Percentiles rank a stretch among this genome's conserved stretches.
Conservation (phyloP, 2,797 vertebrate genomes). For the Fringilla coelebs region DNA sequence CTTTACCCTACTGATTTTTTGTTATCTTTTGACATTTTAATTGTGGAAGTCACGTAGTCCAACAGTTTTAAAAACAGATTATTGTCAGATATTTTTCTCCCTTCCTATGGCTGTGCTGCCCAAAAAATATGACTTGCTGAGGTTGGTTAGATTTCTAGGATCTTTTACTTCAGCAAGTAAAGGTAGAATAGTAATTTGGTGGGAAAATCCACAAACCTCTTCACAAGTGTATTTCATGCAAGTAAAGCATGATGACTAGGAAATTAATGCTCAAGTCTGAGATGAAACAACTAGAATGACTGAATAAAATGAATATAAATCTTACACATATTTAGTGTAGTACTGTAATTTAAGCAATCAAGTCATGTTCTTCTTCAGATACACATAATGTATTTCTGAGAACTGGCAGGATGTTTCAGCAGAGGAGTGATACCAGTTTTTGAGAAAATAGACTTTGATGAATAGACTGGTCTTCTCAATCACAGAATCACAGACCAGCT, state of each 20-base stretch:
- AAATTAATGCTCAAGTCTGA: neutral
- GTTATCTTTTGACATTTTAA: neutral
- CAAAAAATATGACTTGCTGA: neutral
- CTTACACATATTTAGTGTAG: neutral
- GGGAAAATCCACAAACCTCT: neutral
- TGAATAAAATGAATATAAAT: neutral
- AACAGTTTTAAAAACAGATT: neutral
- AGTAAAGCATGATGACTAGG: neutral
- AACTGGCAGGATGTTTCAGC: neutral
- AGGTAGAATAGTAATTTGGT: neutral
- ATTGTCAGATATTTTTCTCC: neutral
- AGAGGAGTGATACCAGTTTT: neutral
- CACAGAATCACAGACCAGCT: neutral
- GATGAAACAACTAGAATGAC: neutral
- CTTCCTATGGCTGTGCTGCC: neutral
- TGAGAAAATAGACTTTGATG: neutral
- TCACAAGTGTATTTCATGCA: neutral
- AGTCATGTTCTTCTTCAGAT: neutral
- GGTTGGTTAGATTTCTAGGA: neutral
- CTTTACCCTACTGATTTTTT: neutral
- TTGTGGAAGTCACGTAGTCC: accelerated
- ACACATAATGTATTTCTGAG: neutral
- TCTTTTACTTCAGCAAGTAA: neutral
- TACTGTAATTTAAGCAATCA: neutral
- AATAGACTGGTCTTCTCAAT: neutral